Evolutionary conservation across 1,140 invertebrate genomes (phyloP).

Genomic region (Drosophila bifasciata): DNA sequence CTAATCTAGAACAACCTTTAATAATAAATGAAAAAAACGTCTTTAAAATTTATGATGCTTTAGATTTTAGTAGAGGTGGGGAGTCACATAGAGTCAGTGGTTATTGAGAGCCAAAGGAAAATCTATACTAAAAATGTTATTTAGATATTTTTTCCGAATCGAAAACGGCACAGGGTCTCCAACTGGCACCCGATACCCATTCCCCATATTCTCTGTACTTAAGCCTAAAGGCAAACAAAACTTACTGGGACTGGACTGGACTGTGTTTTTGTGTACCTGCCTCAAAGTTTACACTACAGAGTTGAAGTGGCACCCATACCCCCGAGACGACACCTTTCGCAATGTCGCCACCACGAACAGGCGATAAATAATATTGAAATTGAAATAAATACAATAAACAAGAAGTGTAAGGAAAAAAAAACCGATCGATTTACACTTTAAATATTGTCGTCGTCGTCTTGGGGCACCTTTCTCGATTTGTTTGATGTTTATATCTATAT

Average conservation of each 20-base stretch:
- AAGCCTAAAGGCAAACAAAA: conserved; percentile 54
- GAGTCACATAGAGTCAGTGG: too few relatives aligned
- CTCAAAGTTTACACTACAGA: conserved; percentile 47
- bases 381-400: conserved; percentile 81
- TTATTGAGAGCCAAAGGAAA: not conserved
- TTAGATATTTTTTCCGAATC: too few relatives aligned
- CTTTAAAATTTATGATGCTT: conserved; percentile 51
- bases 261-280: conserved; percentile 10
- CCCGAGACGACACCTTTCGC: conserved; percentile 19
- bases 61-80: too few relatives aligned
- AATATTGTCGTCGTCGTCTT: conserved; percentile 25
- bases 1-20: conserved; percentile 38
- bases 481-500: conserved; percentile 43
- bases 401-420: conserved; percentile 32
- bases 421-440: conserved; percentile 77
- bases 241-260: not conserved
- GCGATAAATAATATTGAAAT: conserved; percentile 79
- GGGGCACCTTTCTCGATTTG: conserved; percentile 20
- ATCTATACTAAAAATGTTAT: too few relatives aligned
- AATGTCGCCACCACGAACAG: conserved; percentile 26
- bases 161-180: too few relatives aligned
- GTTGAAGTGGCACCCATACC: conserved; percentile 43
- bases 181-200: too few relatives aligned
- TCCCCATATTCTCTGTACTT: conserved; percentile 10
- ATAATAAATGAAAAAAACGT: conserved; percentile 39